Base-by-base conservation (phyloP, 2,113 vertebrate species). In the Rousettus leschenaultii region DNA sequence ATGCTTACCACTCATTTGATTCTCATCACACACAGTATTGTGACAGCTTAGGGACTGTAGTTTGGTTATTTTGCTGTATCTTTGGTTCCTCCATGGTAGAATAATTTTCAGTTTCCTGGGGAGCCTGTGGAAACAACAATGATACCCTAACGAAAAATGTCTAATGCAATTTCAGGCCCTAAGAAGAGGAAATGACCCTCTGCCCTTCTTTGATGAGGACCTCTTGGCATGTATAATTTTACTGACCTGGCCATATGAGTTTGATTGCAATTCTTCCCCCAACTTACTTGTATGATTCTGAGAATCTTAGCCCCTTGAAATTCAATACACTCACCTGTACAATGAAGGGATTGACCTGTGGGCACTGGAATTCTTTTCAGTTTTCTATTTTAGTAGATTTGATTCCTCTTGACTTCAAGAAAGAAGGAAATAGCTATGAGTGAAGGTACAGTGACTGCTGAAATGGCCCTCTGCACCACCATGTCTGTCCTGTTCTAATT, bases 301-400 rank as follows among this genome's bases (percentile, higher is more conserved):
- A 73, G n/a, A 14, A 89, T 86, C 61, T 92, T 68, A 68, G 33
- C 30, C 33, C 43, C 24, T 82, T 28, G 10, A 57, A 71, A 75
- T 68, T 84, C 26, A 11, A 22, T 30, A 68, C 30, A 12, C 33
- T 92, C 21, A 78, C 63, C 63, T 87, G 33, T 48, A n/a, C 74
- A 68, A n/a, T 80, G n/a, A 88, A 93, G 43, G 3, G 1, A 15
- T 77, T 86, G 65, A 22, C 70, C 65, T 86, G 43, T 84, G 65
- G 48, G 68, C 48, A 74, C 51, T 86, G 61, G 53, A 33, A 87
- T 86, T 59, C 30, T 93, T 95, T 84, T 70, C 45, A 84, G 22
- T 73, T 97, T 91, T 87, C 83, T 91, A 1, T 89, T 13, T 82
- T 82, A 7, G 75, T 95, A 51, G 33, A 22, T 19, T 91, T 92